Evolutionary conservation across 1,140 invertebrate species (phyloP).

Genomic region (Arctopsyche grandis): DNA sequence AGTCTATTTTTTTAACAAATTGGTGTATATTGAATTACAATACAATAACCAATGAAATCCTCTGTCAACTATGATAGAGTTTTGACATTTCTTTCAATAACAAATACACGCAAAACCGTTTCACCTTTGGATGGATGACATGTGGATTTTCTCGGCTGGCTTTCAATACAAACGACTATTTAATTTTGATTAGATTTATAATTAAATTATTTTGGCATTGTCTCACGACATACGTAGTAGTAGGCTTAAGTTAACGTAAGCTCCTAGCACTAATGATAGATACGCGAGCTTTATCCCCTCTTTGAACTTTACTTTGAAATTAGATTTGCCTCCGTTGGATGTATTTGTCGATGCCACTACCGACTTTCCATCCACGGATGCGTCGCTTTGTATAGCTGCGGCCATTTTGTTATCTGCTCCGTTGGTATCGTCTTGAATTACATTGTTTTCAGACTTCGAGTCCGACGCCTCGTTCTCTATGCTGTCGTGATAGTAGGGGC

Average conservation of each 20-base stretch:
- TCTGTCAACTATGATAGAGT: too few species aligned
- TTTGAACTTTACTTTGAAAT: conserved; percentile 38
- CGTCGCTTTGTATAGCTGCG: conserved; percentile 49
- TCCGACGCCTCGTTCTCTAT: conserved; percentile 47
- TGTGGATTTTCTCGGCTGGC: too few species aligned
- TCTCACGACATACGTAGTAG: conserved; percentile 37
- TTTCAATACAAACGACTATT: too few species aligned
- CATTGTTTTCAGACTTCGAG: conserved; percentile 24
- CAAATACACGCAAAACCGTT: too few species aligned
- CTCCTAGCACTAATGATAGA: conserved; percentile 16
- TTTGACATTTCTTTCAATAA: too few species aligned
- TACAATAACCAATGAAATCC: too few species aligned
- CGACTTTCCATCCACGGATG: conserved; percentile 45
- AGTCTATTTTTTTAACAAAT: too few species aligned
- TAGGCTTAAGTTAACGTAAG: conserved; percentile 7
- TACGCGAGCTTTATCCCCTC: conserved; percentile 15
- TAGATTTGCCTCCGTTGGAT: conserved; percentile 14
- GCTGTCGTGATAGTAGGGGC: conserved; percentile 47
- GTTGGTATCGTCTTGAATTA: conserved; percentile 22
- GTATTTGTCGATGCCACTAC: conserved; percentile 16
- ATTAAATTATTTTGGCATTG: conserved; percentile 39
- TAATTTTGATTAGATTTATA: background rate
- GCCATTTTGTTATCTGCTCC: conserved; percentile 47
- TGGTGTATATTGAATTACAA: too few species aligned
- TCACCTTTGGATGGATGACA: too few species aligned